Evolutionary conservation across 2,113 vertebrate genomes (phyloP).

Genomic region (Tiliqua scincoides): DNA sequence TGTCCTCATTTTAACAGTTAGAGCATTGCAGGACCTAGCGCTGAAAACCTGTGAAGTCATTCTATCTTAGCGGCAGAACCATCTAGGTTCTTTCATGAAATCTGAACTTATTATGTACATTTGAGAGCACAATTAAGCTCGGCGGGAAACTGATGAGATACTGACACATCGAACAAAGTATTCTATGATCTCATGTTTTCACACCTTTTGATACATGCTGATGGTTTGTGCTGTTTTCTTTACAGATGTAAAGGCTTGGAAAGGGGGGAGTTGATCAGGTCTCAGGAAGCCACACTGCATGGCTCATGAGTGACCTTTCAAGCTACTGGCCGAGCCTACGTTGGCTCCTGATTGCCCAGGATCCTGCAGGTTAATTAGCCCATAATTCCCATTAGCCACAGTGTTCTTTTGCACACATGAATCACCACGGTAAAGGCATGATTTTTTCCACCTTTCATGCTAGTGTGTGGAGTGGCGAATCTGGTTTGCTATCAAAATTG

Average conservation of each 20-base stretch:
- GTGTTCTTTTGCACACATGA: neutral
- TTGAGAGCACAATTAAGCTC: constrained; percentile 2
- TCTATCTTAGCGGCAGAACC: neutral
- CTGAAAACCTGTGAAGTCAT: constrained; percentile 18
- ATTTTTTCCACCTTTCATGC: neutral
- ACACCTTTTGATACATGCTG: neutral
- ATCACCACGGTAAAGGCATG: neutral
- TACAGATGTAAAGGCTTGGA: neutral
- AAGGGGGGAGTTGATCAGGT: neutral
- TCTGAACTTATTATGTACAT: neutral
- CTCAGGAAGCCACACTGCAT: neutral
- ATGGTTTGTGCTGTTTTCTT: neutral
- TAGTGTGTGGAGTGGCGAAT: too few species aligned
- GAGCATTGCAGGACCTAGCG: neutral
- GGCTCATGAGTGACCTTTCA: neutral
- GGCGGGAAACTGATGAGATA: constrained; percentile 1
- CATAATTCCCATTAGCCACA: neutral
- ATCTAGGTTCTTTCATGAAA: constrained; percentile 1
- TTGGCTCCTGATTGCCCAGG: neutral
- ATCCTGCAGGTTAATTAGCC: neutral
- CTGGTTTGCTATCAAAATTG: too few species aligned
- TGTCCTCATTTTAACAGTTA: constrained; percentile 11
- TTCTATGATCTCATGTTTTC: neutral
- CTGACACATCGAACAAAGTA: neutral
- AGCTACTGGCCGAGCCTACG: neutral